phyloP scores from a whole-genome alignment of 1,140 invertebrate species.

The Drosophila ironensis region DNA sequence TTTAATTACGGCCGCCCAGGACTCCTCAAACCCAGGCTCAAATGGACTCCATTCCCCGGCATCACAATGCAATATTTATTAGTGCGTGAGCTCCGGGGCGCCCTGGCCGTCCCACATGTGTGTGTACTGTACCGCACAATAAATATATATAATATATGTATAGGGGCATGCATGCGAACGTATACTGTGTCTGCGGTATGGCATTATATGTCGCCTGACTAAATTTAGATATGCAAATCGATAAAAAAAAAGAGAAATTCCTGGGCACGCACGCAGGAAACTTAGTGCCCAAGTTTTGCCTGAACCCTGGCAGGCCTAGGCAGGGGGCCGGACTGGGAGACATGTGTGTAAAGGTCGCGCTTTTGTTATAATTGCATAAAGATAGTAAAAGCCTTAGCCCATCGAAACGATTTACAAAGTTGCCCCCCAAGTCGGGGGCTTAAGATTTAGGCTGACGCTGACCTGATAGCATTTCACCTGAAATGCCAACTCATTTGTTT shows the following conservation, averaged over 20 bases:
- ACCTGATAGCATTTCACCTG: constrained; percentile 28
- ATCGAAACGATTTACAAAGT: constrained; percentile 14
- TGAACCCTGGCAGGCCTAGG: neutral
- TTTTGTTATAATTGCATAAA: constrained; percentile 48
- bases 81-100: constrained; percentile 43
- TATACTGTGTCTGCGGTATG: constrained; percentile 20
- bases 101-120: constrained; percentile 24
- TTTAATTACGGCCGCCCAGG: constrained; percentile 58
- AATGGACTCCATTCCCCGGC: constrained; percentile 32
- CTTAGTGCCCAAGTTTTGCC: constrained; percentile 52
- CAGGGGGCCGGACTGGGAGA: constrained; percentile 7
- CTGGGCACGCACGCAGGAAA: constrained; percentile 66
- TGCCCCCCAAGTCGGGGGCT: constrained; percentile 16
- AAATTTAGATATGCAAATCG: constrained; percentile 73
- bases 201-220: constrained; percentile 60
- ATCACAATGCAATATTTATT: constrained; percentile 74
- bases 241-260: constrained; percentile 49
- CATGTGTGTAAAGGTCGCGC: constrained; percentile 45
- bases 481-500: constrained; percentile 38
- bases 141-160: constrained; percentile 6
- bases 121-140: constrained; percentile 11
- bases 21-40: constrained; percentile 13
- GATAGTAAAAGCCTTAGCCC: constrained; percentile 23
- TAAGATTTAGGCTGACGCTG: constrained; percentile 39
- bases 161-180: neutral